Evolutionary conservation across 2,113 vertebrate species (phyloP), one percentile per base, ranked within the genome.

Genomic region (Fregata magnificens): DNA sequence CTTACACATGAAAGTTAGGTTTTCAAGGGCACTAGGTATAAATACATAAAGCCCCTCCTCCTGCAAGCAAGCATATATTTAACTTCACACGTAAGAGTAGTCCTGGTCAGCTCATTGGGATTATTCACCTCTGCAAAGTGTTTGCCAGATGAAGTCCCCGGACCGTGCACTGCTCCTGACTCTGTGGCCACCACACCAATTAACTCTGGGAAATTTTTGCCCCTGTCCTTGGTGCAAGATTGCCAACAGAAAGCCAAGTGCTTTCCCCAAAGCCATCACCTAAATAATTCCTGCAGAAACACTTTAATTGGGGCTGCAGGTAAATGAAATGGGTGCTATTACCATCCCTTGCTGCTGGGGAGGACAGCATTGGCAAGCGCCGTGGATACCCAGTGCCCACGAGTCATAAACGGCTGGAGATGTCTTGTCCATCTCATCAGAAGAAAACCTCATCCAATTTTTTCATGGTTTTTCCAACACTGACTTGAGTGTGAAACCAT

Each of bases 351-450:
- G 9, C 66, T 59, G 24, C 40, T 52, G 18, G 76, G 36, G 24
- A 80, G 38, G 18, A 5, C 0, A 3, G 26, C 7, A 5, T 5
- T 18, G 55, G 9, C 65, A 62, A 74, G 45, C 24, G 5, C 47
- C 49, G 42, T 2, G 38, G 19, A 32, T 42, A 76, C 24, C 40
- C 40, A 13, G 31, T 1, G 38, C 47, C 80, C 38, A 10, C 0
- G 2, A 14, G 44, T 5, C 32, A 8, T 2, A 19, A 36, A 26
- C 0, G 0, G 24, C 29, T 24, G 24, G 45, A 61, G 34, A 29
- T 8, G 31, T 13, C 49, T 26, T 15, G 17, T 5, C 13, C 42
- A 7, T 44, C 45, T 55, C 6, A 47, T 4, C 16, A 47, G 34
- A 52, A 62, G 16, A 14, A 86, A 85, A 77, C 17, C 34, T 34